Evolutionary conservation across 1,140 invertebrate genomes (phyloP).

Genomic region (Octopus sinensis): DNA sequence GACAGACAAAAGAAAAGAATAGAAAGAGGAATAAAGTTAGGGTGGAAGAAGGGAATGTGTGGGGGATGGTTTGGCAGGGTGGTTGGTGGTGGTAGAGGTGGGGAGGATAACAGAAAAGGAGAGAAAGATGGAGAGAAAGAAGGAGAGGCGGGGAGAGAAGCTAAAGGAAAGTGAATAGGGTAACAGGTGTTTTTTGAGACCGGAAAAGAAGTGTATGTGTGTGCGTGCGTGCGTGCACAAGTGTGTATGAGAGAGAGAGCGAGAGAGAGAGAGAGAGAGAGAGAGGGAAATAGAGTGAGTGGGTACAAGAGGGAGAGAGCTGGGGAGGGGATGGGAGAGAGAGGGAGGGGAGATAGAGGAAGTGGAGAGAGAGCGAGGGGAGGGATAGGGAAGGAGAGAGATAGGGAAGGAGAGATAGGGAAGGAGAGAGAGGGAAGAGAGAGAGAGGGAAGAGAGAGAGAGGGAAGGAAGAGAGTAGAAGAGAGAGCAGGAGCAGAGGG

Average conservation of each 20-base stretch:
- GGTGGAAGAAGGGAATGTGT: not conserved
- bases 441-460: not conserved
- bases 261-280: not conserved
- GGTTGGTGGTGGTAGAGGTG: not conserved
- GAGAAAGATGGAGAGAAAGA: no score
- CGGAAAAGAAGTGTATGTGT: no score
- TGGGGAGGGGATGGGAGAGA: not conserved
- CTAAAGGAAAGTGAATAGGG: not conserved
- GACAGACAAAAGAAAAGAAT: not conserved
- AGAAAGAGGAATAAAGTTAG: not conserved
- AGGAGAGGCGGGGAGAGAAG: constrained; percentile 1
- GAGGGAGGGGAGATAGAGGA: not conserved
- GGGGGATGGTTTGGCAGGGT: not conserved
- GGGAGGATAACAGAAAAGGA: not conserved
- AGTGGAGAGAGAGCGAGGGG: not conserved
- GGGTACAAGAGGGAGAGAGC: not conserved
- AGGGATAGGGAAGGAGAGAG: not conserved
- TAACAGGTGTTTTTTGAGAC: no score
- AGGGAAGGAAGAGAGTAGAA: not conserved
- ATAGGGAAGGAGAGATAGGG: not conserved
- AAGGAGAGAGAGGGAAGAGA: not conserved
- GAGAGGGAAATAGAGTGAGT: not conserved
- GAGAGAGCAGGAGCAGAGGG: not conserved
- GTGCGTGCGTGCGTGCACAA: no score
- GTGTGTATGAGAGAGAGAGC: not conserved